phyloP scores from a whole-genome alignment of 2,888 invertebrate species.

The Clivina fossor region DNA sequence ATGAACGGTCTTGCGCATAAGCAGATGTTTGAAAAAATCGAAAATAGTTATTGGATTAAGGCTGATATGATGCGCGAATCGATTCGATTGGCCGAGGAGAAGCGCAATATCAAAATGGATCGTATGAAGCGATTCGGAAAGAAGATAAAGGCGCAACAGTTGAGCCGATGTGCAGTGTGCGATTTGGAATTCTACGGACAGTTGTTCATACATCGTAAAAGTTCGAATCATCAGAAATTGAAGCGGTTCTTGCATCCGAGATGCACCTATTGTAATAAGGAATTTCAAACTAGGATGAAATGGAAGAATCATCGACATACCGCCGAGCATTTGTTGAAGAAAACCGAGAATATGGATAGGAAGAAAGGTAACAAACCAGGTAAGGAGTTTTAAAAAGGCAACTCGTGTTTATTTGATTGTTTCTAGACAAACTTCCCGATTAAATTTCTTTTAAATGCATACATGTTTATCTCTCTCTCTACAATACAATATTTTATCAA shows the following conservation, averaged over 20 bases:
- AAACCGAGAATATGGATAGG: constrained; percentile 55
- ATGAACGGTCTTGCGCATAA: constrained; percentile 71
- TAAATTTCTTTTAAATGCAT: no score
- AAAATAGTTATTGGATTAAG: constrained; percentile 73
- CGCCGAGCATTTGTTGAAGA: constrained; percentile 70
- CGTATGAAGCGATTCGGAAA: constrained; percentile 76
- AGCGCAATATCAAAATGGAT: constrained; percentile 64
- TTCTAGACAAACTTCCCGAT: no score
- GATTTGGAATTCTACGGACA: constrained; percentile 81
- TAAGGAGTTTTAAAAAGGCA: no score
- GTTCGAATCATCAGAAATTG: constrained; percentile 78
- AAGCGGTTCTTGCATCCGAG: constrained; percentile 84
- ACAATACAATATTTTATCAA: no score
- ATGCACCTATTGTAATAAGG: constrained; percentile 76
- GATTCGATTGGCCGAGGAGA: constrained; percentile 73
- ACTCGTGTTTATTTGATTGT: no score
- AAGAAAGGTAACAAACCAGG: constrained; percentile 44
- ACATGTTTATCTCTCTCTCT: no score
- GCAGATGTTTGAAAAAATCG: constrained; percentile 74
- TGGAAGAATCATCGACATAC: constrained; percentile 80
- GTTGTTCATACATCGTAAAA: constrained; percentile 77
- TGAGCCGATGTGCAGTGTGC: constrained; percentile 81
- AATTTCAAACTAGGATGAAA: constrained; percentile 83
- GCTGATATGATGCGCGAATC: constrained; percentile 80
- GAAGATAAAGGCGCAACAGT: constrained; percentile 60